Evolutionary conservation across 2,113 vertebrate genomes (phyloP).

Genomic region (Ahaetulla prasina): DNA sequence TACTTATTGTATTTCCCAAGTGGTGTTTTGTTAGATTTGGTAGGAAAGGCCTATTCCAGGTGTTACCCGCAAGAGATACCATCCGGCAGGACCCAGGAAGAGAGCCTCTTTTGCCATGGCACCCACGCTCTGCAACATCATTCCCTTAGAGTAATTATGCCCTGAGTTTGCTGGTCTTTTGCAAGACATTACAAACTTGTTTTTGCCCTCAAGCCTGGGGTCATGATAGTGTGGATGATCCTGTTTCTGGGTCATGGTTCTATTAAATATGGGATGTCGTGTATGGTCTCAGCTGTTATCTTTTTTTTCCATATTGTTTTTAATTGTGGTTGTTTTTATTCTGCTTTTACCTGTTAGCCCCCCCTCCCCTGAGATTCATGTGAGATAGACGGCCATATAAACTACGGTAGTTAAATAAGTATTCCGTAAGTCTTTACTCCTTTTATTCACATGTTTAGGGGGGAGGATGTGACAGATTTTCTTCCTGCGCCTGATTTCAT

Average conservation of each 20-base stretch:
- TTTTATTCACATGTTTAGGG: slow-evolving; percentile 71
- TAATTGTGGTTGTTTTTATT: neutral
- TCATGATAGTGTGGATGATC: neutral
- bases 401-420: neutral
- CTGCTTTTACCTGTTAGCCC: neutral
- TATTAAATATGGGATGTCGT: neutral
- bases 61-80: neutral
- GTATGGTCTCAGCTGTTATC: neutral
- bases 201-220: neutral
- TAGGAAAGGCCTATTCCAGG: neutral
- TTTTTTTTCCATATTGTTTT: neutral
- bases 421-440: neutral
- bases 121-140: neutral
- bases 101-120: neutral
- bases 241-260: neutral
- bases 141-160: neutral
- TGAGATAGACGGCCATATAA: neutral
- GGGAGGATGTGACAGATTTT: slow-evolving; percentile 80
- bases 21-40: neutral
- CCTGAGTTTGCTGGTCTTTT: neutral
- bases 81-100: neutral
- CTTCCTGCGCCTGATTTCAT: slow-evolving; percentile 82
- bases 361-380: neutral
- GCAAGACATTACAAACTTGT: neutral
- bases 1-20: neutral